Percentiles rank a stretch among this genome's conserved stretches.
These are phyloP conservation scores for Ibidorhyncha struthersii DNA, from an alignment of 2,113 vertebrate genomes.

Conservation along the genomic window DNA sequence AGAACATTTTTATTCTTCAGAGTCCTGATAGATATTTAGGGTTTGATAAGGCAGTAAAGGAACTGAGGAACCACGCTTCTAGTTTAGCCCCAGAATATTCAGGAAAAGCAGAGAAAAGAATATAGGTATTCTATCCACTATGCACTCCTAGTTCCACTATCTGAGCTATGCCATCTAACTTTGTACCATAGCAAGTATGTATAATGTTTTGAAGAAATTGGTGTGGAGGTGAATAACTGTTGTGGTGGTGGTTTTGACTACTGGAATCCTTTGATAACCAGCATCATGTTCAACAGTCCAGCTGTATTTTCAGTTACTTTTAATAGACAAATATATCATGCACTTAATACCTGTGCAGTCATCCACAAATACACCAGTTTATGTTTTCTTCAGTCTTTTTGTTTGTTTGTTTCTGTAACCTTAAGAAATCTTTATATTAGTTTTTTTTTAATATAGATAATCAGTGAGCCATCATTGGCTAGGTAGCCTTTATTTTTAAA, in stretches of 20 bases:
- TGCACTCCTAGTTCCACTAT: not conserved
- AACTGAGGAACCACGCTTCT: not conserved
- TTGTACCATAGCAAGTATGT: not conserved
- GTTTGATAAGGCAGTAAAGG: not conserved
- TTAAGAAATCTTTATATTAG: not conserved
- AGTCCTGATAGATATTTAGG: not conserved
- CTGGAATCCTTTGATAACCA: not conserved
- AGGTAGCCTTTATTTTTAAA: not conserved
- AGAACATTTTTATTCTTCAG: not conserved
- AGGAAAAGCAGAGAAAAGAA: not conserved
- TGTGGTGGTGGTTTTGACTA: not conserved
- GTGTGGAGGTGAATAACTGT: not conserved
- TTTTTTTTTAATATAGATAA: not conserved
- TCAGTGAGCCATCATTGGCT: not conserved
- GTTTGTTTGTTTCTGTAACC: not conserved
- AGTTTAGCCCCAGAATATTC: not conserved
- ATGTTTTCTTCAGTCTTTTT: not conserved
- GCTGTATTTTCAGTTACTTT: not conserved
- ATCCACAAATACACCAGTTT: not conserved
- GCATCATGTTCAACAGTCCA: not conserved
- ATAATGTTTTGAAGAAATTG: not conserved
- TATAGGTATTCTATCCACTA: not conserved
- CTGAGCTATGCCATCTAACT: not conserved
- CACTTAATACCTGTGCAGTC: not conserved
- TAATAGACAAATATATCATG: rapidly evolving